Percentiles rank a stretch among this genome's conserved stretches.
Evolutionary conservation across 2,888 invertebrate species (phyloP).

Genomic region (Neria commutata): DNA sequence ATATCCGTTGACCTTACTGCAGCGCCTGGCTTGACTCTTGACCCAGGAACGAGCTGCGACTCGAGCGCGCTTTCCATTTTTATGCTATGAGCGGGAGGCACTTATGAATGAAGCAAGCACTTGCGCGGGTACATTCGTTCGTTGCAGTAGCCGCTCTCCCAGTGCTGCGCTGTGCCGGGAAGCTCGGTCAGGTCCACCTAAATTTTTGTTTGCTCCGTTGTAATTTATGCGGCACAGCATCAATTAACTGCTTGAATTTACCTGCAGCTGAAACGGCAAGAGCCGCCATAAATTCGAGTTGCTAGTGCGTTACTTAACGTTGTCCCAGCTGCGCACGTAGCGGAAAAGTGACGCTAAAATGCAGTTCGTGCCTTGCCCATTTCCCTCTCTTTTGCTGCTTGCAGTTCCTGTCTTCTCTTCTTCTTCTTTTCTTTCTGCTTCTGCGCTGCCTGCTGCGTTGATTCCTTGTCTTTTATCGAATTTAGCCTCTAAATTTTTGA

Average conservation of each 20-base stretch:
- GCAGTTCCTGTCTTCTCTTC: too few species aligned
- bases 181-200: constrained; percentile 57
- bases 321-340: too few species aligned
- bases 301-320: too few species aligned
- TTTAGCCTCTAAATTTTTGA: too few species aligned
- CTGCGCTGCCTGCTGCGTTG: too few species aligned
- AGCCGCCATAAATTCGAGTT: constrained; percentile 51
- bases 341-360: too few species aligned
- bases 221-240: constrained; percentile 62
- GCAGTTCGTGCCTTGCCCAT: too few species aligned
- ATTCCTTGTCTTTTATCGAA: too few species aligned
- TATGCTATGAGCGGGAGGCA: constrained; percentile 47
- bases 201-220: constrained; percentile 57
- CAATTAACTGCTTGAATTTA: constrained; percentile 60
- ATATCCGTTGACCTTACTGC: constrained; percentile 50
- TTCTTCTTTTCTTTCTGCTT: too few species aligned
- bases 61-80: background rate
- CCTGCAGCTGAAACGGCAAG: constrained; percentile 58
- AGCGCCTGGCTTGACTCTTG: constrained; percentile 46
- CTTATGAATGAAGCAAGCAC: constrained; percentile 55
- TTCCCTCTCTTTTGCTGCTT: too few species aligned
- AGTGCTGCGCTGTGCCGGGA: too few species aligned
- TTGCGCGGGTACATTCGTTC: constrained; percentile 32
- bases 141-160: constrained; percentile 21
- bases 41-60: constrained; percentile 19